These are phyloP conservation scores for Dipodomys merriami DNA, from an alignment of 2,113 vertebrate species.

Conservation along the genomic window DNA sequence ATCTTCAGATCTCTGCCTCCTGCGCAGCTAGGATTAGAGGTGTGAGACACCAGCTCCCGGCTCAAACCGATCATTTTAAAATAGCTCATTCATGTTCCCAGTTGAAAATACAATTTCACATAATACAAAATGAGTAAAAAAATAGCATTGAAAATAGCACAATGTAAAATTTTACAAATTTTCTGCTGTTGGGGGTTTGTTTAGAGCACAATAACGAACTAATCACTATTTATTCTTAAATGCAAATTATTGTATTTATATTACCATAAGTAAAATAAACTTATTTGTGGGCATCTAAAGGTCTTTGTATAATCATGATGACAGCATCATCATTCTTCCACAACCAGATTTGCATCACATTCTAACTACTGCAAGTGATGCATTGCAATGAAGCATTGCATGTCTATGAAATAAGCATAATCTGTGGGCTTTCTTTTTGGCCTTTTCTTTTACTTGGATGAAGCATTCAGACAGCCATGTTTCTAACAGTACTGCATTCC, in stretches of 20 bases:
- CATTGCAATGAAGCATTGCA: neutral
- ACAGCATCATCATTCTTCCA: neutral
- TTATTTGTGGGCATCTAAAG: neutral
- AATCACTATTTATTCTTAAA: neutral
- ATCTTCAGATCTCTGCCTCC: too few relatives aligned
- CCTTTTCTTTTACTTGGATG: neutral
- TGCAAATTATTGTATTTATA: neutral
- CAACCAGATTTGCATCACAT: neutral
- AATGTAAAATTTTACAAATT: neutral
- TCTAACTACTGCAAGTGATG: neutral
- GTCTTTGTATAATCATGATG: neutral
- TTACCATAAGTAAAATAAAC: neutral
- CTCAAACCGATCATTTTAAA: slow-evolving; percentile 39
- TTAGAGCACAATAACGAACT: neutral
- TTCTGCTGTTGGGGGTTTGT: neutral
- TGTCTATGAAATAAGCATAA: neutral
- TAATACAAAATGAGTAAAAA: neutral
- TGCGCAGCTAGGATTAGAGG: too few relatives aligned
- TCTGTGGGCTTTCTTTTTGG: neutral
- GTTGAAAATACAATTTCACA: slow-evolving; percentile 39
- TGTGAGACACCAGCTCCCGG: neutral
- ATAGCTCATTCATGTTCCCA: neutral
- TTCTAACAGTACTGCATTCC: neutral
- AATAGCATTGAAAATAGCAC: slow-evolving; percentile 10
- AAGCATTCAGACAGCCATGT: neutral